Conservation (phyloP, 2,113 vertebrate species). For the Raja brachyura region DNA sequence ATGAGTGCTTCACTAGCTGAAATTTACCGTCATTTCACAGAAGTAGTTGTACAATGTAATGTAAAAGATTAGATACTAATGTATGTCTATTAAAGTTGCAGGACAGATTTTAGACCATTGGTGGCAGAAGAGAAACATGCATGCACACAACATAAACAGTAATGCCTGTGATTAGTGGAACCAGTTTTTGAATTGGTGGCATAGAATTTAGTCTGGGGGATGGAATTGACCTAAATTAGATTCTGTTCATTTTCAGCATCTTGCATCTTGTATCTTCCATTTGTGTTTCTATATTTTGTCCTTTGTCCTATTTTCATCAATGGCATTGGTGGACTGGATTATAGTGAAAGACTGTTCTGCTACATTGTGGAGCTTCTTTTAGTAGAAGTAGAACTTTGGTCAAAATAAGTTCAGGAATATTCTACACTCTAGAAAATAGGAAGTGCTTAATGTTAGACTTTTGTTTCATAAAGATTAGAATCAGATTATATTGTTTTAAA, state of each 20-base stretch:
- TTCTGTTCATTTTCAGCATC: too few species aligned
- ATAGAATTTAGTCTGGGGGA: background rate
- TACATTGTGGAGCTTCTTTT: background rate
- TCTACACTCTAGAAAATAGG: too few species aligned
- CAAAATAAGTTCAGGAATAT: too few species aligned
- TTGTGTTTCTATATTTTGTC: background rate
- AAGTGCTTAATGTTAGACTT: background rate
- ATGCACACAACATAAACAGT: too few species aligned
- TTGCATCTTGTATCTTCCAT: too few species aligned
- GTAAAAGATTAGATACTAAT: too few species aligned
- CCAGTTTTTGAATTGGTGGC: background rate
- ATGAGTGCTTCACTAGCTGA: background rate
- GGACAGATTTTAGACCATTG: too few species aligned
- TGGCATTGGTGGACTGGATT: background rate
- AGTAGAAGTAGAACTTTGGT: too few species aligned
- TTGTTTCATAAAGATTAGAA: background rate
- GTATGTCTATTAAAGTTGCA: too few species aligned
- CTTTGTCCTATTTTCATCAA: background rate
- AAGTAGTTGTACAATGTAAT: too few species aligned
- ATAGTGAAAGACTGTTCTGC: background rate
- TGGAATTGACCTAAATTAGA: too few species aligned
- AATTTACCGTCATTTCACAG: background rate
- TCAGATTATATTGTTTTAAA: background rate
- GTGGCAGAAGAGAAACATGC: too few species aligned
- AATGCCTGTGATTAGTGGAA: background rate